phyloP scores from a whole-genome alignment of 2,113 vertebrate genomes.

The Elaphurus davidianus region DNA sequence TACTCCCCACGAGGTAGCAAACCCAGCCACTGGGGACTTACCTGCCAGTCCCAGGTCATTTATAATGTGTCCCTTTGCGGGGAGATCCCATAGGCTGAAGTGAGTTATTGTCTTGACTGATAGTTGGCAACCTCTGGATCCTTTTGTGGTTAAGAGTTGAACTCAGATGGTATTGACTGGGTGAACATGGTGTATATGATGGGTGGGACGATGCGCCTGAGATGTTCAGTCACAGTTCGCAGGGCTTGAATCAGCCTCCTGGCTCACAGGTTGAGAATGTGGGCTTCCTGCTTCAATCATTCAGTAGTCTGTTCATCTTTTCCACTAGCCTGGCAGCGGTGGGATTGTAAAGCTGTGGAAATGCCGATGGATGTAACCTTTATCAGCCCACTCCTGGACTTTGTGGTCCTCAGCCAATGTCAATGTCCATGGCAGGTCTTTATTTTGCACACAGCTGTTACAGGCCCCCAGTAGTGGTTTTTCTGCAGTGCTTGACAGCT shows the following conservation, averaged over 20 bases:
- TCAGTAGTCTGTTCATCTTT: not conserved
- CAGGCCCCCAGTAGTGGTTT: not conserved
- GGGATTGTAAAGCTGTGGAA: not conserved
- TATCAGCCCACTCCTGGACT: not conserved
- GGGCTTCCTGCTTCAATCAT: not conserved
- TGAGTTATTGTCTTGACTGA: not conserved
- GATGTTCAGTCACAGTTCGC: not conserved
- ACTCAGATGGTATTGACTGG: not conserved
- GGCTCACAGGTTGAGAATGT: not conserved
- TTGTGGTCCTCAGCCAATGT: not conserved
- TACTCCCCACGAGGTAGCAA: not conserved
- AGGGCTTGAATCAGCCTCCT: not conserved
- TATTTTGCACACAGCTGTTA: not conserved
- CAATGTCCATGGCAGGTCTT: not conserved
- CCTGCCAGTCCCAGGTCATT: not conserved
- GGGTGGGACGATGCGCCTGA: not conserved
- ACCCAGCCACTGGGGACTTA: not conserved
- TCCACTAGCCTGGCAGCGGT: accelerated
- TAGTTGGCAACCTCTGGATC: not conserved
- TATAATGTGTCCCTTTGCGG: not conserved
- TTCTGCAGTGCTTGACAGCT: not conserved
- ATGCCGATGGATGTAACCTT: not conserved
- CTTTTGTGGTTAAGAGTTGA: not conserved
- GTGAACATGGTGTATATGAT: accelerated
- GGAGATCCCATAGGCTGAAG: not conserved